Conservation (phyloP, 2,888 invertebrate species). For the Sepiola atlantica region DNA sequence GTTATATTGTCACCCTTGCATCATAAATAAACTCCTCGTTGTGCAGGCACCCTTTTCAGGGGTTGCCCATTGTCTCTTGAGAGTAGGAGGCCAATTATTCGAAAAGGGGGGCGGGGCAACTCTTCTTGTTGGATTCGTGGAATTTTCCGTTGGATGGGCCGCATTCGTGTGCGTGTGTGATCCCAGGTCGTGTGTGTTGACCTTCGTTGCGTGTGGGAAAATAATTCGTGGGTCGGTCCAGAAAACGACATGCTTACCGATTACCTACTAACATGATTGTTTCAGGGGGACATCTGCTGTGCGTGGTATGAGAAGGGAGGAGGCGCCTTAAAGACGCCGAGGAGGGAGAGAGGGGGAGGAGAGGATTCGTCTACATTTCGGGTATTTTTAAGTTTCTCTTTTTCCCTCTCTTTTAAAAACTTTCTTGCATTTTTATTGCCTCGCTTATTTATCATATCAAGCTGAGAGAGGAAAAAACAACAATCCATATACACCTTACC, state of each 20-base stretch:
- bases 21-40: no score
- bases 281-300: not conserved
- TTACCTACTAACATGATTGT: not conserved
- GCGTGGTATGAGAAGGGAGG: not conserved
- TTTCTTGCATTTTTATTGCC: not conserved
- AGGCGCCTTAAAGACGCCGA: no score
- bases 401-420: not conserved
- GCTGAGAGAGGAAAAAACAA: not conserved
- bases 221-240: not conserved
- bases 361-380: not conserved
- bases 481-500: not conserved
- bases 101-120: no score
- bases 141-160: no score
- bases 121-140: no score
- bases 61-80: no score
- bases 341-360: not conserved
- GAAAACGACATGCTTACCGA: not conserved
- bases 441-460: not conserved
- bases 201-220: not conserved
- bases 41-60: no score
- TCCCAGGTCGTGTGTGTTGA: no score
- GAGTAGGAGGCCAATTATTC: no score
- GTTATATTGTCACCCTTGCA: no score
- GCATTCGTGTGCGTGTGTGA: no score
- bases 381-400: not conserved